These are phyloP conservation scores for Lepidurus packardi DNA, from an alignment of 1,140 invertebrate genomes.

Conservation along the genomic window DNA sequence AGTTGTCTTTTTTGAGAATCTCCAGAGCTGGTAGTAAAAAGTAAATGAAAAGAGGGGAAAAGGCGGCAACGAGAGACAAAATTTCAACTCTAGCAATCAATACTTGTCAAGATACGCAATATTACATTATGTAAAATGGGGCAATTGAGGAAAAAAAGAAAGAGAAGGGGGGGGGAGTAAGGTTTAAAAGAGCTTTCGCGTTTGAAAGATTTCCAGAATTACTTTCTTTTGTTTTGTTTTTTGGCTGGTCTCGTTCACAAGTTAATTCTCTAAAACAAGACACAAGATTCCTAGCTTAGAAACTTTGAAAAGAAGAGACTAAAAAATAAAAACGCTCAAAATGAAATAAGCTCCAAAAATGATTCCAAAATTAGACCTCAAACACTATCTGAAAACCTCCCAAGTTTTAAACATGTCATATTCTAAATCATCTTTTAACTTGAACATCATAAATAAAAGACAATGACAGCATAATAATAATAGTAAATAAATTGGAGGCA, in stretches of 20 bases:
- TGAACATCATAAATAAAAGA: too few relatives aligned
- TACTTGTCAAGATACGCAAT: slow-evolving; percentile 29
- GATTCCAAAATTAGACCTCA: too few relatives aligned
- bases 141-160: not conserved
- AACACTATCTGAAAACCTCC: too few relatives aligned
- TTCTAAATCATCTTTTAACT: too few relatives aligned
- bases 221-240: too few relatives aligned
- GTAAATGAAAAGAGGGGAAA: slow-evolving; percentile 31
- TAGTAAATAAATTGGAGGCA: not conserved
- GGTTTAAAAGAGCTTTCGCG: not conserved
- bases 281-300: too few relatives aligned
- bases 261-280: too few relatives aligned
- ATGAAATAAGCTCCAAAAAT: too few relatives aligned
- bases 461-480: too few relatives aligned
- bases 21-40: not conserved
- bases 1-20: not conserved
- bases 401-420: not conserved
- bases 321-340: not conserved
- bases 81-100: slow-evolving; percentile 24
- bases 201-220: too few relatives aligned
- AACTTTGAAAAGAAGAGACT: not conserved
- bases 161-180: too few relatives aligned
- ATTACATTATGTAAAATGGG: not conserved
- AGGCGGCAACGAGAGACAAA: slow-evolving; percentile 33
- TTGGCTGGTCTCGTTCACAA: too few relatives aligned